Evolutionary conservation across 2,888 invertebrate genomes (phyloP), one percentile per base, ranked within the genome.

Genomic region (Phortica okadai): DNA sequence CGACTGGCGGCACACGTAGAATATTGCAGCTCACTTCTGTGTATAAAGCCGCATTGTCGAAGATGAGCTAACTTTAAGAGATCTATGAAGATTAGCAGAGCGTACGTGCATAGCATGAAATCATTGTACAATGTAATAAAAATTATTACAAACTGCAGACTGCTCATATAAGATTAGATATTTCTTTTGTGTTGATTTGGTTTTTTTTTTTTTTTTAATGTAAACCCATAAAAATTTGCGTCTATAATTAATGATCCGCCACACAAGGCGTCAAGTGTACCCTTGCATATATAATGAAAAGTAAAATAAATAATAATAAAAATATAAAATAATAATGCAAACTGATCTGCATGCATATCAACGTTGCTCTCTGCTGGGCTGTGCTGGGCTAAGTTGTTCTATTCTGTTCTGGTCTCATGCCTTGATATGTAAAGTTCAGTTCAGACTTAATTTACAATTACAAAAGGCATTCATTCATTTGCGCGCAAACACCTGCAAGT

Each of bases 371-470:
- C 33, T 33, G 33, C 33, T 33, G 33, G 2, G 33, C 33, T 33
- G 33, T 33, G 33, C 33, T 33, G 33, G 33, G 33, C 33, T 33
- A 33, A 4, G 50, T 50, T 50, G 50, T 8, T 50, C 50, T 59
- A 7, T 3, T 14, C 41, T n/a, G 14, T 41, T 54, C 59, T 14
- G 5, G 59, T 6, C 58, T 58, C 59, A 14, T 14, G 21, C 10
- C 21, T 10, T 69, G 45, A 69, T 69, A 69, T 69, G 69, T 25
- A 69, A 72, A 79, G 81, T 84, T 33, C 84, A 80, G 78, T 77
- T 66, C 73, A 77, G 82, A 87, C 82, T 85, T 85, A 85, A 85
- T 85, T 85, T 85, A 85, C 85, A 85, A 86, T 85, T 80, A 79
- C 79, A 79, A 76, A 56, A 79, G 75, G 79, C 79, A 79, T 78